These are phyloP conservation scores for Odontocerum albicorne DNA, from an alignment of 2,888 invertebrate genomes.

Conservation along the genomic window DNA sequence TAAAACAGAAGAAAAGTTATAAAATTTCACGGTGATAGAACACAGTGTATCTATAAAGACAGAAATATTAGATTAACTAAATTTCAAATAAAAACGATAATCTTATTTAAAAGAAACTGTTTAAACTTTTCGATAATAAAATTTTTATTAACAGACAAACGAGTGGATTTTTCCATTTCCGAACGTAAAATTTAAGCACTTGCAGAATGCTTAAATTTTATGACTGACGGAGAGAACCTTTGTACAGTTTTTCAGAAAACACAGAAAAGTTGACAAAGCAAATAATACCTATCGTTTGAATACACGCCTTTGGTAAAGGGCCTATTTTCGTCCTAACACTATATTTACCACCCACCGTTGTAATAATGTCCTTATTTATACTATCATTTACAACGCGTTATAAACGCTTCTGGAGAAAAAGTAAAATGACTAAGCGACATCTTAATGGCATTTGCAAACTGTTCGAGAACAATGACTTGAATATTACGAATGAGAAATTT, in stretches of 20 bases:
- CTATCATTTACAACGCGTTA: constrained; percentile 15
- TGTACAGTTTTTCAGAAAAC: not conserved
- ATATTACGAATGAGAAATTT: too few relatives aligned
- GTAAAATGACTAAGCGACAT: not conserved
- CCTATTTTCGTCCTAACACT: not conserved
- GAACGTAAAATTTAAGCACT: not conserved
- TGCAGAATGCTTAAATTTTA: not conserved
- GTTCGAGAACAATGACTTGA: not conserved
- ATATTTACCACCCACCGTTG: constrained; percentile 6
- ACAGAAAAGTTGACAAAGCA: not conserved
- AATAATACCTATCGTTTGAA: not conserved
- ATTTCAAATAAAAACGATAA: too few relatives aligned
- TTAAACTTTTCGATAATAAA: too few relatives aligned
- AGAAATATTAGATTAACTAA: too few relatives aligned
- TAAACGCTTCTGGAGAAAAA: constrained; percentile 19
- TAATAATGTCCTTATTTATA: constrained; percentile 27
- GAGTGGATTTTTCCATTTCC: too few relatives aligned
- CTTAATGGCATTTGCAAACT: too few relatives aligned
- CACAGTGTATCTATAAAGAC: too few relatives aligned
- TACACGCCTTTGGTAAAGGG: not conserved
- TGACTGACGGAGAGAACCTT: not conserved
- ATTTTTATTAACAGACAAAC: too few relatives aligned
- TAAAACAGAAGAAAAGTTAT: too few relatives aligned
- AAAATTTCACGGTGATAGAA: too few relatives aligned
- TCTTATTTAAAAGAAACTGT: too few relatives aligned